Base-by-base conservation (phyloP, 2,113 vertebrate genomes). In the Trachemys scripta region DNA sequence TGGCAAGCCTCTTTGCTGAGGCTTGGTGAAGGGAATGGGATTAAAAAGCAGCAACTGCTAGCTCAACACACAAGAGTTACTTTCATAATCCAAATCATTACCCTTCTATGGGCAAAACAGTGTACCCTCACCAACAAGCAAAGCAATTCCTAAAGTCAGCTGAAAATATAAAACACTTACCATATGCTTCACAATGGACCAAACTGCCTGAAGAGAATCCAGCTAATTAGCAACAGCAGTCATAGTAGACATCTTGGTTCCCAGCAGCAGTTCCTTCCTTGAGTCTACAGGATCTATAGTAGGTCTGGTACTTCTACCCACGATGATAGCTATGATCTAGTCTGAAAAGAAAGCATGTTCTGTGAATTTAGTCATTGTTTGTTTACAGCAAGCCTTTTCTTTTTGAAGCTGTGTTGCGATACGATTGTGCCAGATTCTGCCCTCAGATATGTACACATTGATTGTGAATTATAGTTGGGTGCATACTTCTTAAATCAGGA, bases 341-440 rank as follows among this genome's bases (percentile, higher is more conserved):
- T 20, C 35, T 5, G 10, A 25, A 78, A 82, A 50, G 35, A 47
- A 69, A 78, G 1, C 0, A 3, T 5, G 8, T 53, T 53, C 1
- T 53, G 38, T 25, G 22, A 90, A 20, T 65, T 86, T 10, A 85
- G 83, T 82, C 1, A 42, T 22, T n/a, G 4, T 80, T 84, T 82
- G 27, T 78, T 90, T n/a, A 24, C 87, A 88, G 57, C 31, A 14
- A 90, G 17, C 53, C 3, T 1, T 78, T 94, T 94, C 79, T n/a
- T 10, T 57, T 17, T 88, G n/a, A 79, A 90, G 6, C 24, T 84
- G 12, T 31, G 57, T 42, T 69, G 49, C 38, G 78, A 93, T 3
- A 76, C 38, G 54, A 93, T 82, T 82, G 80, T 94, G 93, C 31
- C 35, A n/a, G 35, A 69, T 97, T 93, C 85, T 89, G 88, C 49